Percentiles rank a stretch among this genome's conserved stretches.
These are phyloP conservation scores for Scolopax mira DNA, from an alignment of 2,113 vertebrate genomes.

Conservation along the genomic window DNA sequence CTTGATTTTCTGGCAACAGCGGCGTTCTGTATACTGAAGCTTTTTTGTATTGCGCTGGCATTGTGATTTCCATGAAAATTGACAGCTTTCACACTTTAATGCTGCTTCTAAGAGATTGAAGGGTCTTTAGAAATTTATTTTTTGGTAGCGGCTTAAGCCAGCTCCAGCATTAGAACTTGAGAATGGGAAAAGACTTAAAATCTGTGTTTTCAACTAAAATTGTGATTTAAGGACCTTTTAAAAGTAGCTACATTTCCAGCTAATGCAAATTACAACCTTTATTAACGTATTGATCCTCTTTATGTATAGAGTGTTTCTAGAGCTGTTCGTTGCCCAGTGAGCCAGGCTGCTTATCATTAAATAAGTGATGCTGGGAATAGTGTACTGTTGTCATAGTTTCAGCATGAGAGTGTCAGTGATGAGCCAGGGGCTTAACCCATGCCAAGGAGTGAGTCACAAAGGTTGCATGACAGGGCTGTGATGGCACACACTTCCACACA, in stretches of 20 bases:
- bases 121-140: background rate
- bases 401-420: background rate
- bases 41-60: slow-evolving; percentile 14
- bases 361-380: background rate
- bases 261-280: background rate
- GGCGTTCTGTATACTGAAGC: background rate
- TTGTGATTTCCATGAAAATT: slow-evolving; percentile 40
- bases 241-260: background rate
- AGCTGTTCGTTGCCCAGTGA: background rate
- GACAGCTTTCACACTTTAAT: slow-evolving; percentile 32
- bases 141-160: background rate
- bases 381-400: slow-evolving; percentile 1
- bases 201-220: background rate
- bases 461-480: background rate
- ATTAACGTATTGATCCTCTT: background rate
- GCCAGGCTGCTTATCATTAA: background rate
- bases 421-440: background rate
- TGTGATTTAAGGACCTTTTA: background rate
- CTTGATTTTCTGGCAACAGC: slow-evolving; percentile 27
- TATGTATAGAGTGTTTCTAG: background rate
- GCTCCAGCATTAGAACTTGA: background rate
- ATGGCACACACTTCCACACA: too few species aligned
- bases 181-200: background rate
- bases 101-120: background rate
- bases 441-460: slow-evolving; percentile 10